phyloP scores from a whole-genome alignment of 1,140 invertebrate genomes.

The Stenopsyche tienmushanensis region DNA sequence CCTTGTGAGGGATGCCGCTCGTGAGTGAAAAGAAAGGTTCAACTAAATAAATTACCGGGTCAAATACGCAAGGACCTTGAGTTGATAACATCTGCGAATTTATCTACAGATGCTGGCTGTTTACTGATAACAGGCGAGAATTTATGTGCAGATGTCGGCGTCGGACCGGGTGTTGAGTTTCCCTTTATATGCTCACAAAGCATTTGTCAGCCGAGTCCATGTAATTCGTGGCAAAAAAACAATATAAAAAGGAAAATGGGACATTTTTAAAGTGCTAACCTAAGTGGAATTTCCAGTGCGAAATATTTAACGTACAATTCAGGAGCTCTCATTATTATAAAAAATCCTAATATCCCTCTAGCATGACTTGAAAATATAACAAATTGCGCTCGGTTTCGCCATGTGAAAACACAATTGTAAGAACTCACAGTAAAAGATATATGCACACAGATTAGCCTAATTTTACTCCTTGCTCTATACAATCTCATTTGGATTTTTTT shows the following conservation, averaged over 20 bases:
- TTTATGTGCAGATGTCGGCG: not conserved
- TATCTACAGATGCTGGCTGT: conserved; percentile 7
- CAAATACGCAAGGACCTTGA: not conserved
- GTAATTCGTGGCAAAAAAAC: not conserved
- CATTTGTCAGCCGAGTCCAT: not conserved
- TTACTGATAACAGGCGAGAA: conserved; percentile 6
- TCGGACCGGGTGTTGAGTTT: not conserved
- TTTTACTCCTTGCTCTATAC: no score
- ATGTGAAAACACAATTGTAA: no score
- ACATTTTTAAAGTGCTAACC: no score
- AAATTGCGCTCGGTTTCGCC: no score
- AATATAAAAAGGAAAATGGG: conserved; percentile 4
- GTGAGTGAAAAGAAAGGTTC: conserved; percentile 1
- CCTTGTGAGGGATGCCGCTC: not conserved
- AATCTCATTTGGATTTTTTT: no score
- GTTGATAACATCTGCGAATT: conserved; percentile 12
- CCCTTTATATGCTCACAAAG: not conserved
- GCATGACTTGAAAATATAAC: no score
- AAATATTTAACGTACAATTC: no score
- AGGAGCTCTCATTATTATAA: no score
- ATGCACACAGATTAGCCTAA: no score
- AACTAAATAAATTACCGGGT: conserved; percentile 7
- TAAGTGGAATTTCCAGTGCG: no score
- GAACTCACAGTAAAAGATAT: no score
- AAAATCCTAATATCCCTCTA: no score